These are phyloP conservation scores for Scolanthus callimorphus DNA, from an alignment of 92 coral and sea anemone genomes.

Conservation along the genomic window DNA sequence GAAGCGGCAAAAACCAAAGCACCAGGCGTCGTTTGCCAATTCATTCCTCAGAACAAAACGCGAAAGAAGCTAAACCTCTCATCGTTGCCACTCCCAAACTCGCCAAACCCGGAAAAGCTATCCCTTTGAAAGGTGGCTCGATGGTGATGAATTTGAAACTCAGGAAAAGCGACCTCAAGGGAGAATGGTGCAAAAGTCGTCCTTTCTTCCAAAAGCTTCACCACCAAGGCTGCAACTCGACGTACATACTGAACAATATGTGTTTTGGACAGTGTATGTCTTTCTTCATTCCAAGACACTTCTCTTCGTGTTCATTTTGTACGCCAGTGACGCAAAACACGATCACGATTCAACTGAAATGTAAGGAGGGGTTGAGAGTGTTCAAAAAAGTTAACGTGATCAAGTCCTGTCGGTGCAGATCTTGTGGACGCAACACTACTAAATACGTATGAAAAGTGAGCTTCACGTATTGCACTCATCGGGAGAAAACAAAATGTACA, in stretches of 20 bases:
- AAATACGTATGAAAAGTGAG: too few relatives aligned
- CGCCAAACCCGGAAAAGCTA: not conserved
- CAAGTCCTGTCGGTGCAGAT: slow-evolving; percentile 50
- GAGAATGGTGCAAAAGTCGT: slow-evolving; percentile 42
- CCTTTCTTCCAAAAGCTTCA: slow-evolving; percentile 41
- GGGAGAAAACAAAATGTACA: too few relatives aligned
- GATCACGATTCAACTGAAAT: slow-evolving; percentile 39
- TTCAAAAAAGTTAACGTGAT: slow-evolving; percentile 53
- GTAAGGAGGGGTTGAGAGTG: slow-evolving; percentile 38
- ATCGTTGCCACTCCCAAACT: too few relatives aligned
- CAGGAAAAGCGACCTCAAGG: slow-evolving; percentile 6
- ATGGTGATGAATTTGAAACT: slow-evolving; percentile 27
- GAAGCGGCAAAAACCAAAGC: not conserved
- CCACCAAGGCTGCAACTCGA: slow-evolving; percentile 58
- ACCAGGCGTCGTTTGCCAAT: not conserved
- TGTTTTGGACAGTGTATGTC: slow-evolving; percentile 82
- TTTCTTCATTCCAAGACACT: slow-evolving; percentile 52
- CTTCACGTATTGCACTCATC: too few relatives aligned
- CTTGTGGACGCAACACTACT: slow-evolving; percentile 44
- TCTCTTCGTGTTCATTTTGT: slow-evolving; percentile 59
- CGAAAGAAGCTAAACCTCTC: too few relatives aligned
- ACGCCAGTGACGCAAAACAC: slow-evolving; percentile 19
- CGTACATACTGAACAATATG: slow-evolving; percentile 38
- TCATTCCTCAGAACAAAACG: not conserved
- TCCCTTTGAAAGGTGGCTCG: slow-evolving; percentile 29